A percentile compares a stretch with the other conserved stretches of the same genome.
Evolutionary conservation across 2,113 vertebrate genomes (phyloP).

Genomic region (Periophthalmus modestus): DNA sequence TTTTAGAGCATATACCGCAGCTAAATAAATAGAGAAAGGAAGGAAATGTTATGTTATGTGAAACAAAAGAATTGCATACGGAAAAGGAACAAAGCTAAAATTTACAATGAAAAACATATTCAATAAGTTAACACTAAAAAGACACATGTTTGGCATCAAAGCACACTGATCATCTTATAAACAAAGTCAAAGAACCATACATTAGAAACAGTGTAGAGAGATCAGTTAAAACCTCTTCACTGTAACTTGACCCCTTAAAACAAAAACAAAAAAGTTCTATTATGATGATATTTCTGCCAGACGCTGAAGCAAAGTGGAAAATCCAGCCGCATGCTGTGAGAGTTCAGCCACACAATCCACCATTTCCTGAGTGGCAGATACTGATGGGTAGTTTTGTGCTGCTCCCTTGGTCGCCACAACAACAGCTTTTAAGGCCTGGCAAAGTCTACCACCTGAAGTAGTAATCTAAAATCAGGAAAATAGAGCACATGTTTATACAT

Average conservation of each 20-base stretch:
- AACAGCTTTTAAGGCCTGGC: constrained; percentile 84
- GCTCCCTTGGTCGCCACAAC: constrained; percentile 89
- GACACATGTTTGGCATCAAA: constrained; percentile 61
- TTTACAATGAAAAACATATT: constrained; percentile 48
- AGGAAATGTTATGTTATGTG: constrained; percentile 47
- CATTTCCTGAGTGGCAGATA: constrained; percentile 84
- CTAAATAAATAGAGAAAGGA: constrained; percentile 66
- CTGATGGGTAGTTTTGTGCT: constrained; percentile 86
- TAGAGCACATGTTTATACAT: neutral
- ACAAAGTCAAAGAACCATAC: constrained; percentile 58
- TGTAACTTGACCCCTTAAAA: constrained; percentile 19
- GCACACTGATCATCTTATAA: constrained; percentile 51
- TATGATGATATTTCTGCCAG: constrained; percentile 78
- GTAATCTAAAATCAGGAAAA: constrained; percentile 70
- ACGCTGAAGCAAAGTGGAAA: constrained; percentile 84
- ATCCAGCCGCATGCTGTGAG: constrained; percentile 83
- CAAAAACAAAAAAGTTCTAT: constrained; percentile 70
- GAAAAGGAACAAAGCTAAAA: constrained; percentile 44
- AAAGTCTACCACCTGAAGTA: constrained; percentile 81
- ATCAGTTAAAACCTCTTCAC: constrained; percentile 32
- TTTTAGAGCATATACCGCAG: constrained; percentile 36
- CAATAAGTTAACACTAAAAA: constrained; percentile 77
- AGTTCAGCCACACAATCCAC: constrained; percentile 83
- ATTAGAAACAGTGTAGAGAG: constrained; percentile 38
- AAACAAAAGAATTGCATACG: constrained; percentile 36